Evolutionary conservation across 2,888 invertebrate species (phyloP).

Genomic region (Chrysolina americana): DNA sequence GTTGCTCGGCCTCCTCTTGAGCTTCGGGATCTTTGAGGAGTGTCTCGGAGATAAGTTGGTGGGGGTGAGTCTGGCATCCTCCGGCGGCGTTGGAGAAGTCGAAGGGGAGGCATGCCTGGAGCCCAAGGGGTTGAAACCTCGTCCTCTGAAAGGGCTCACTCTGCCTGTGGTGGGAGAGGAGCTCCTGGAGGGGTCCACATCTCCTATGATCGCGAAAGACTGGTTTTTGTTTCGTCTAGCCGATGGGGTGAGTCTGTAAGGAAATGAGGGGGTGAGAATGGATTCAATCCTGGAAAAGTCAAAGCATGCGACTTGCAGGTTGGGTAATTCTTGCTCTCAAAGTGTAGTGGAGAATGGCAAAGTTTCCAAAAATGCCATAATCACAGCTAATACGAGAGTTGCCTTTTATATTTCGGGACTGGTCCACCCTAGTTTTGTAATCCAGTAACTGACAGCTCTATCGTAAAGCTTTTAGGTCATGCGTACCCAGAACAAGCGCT

Average conservation of each 20-base stretch:
- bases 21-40: slow-evolving; percentile 61
- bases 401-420: too few relatives aligned
- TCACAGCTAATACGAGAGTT: not conserved
- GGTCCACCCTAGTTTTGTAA: too few relatives aligned
- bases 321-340: not conserved
- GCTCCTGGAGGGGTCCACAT: slow-evolving; percentile 60
- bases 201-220: slow-evolving; percentile 68
- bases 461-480: too few relatives aligned
- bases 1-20: slow-evolving; percentile 56
- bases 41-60: slow-evolving; percentile 44
- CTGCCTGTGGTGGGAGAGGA: slow-evolving; percentile 65
- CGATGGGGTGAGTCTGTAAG: slow-evolving; percentile 61
- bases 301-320: not conserved
- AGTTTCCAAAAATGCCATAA: not conserved
- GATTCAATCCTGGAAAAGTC: not conserved
- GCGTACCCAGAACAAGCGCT: too few relatives aligned
- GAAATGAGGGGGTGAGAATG: not conserved
- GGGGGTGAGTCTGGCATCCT: slow-evolving; percentile 49
- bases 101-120: slow-evolving; percentile 67
- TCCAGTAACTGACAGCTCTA: too few relatives aligned
- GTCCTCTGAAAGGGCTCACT: slow-evolving; percentile 68
- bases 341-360: not conserved
- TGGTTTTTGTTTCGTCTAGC: slow-evolving; percentile 63
- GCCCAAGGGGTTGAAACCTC: slow-evolving; percentile 68
- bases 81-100: slow-evolving; percentile 63